phyloP scores from a whole-genome alignment of 2,888 invertebrate species.

The Lasioglossum oenotherae region DNA sequence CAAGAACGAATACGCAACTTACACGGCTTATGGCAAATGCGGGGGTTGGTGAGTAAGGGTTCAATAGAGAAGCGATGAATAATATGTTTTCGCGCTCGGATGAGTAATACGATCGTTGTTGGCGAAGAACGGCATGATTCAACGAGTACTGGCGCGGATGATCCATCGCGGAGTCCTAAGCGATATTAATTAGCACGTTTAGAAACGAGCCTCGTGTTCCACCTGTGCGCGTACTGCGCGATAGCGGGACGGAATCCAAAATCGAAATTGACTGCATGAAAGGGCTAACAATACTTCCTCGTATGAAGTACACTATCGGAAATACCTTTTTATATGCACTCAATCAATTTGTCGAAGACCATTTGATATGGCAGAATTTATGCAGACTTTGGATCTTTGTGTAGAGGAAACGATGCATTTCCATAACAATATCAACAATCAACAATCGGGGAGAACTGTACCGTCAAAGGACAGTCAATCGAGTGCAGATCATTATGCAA shows the following conservation, averaged over 20 bases:
- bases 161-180: background rate
- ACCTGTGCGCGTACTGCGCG: background rate
- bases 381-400: background rate
- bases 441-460: no score
- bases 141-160: constrained; percentile 4
- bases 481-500: no score
- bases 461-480: no score
- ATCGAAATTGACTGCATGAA: background rate
- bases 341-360: background rate
- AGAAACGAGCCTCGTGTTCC: background rate
- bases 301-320: background rate
- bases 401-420: background rate
- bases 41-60: background rate
- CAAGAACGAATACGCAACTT: background rate
- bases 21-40: background rate
- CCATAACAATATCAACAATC: background rate
- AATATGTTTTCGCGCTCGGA: constrained; percentile 4
- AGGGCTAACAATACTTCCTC: background rate
- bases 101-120: constrained; percentile 5
- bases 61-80: background rate
- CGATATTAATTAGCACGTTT: constrained; percentile 5
- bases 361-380: background rate
- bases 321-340: background rate
- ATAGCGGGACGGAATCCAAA: background rate
- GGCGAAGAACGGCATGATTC: background rate